phyloP scores from a whole-genome alignment of 2,113 vertebrate genomes.

The Pagrus major region DNA sequence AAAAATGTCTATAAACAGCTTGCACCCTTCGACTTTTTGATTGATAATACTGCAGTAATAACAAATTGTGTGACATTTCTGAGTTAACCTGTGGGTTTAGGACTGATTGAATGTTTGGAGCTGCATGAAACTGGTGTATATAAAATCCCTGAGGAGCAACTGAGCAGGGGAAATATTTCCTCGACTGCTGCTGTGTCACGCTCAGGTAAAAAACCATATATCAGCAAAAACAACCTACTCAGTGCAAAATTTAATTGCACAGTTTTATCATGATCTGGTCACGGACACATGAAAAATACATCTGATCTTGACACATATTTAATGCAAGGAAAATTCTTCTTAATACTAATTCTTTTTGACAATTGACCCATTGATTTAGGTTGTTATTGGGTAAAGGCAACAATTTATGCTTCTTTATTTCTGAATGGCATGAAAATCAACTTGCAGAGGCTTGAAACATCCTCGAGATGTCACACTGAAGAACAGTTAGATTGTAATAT shows the following conservation, averaged over 20 bases:
- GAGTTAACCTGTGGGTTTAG: slow-evolving; percentile 52
- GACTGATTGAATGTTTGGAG: slow-evolving; percentile 53
- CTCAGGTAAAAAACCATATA: background rate
- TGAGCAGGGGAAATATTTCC: slow-evolving; percentile 19
- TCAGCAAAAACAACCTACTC: background rate
- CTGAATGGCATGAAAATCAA: background rate
- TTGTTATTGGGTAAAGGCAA: background rate
- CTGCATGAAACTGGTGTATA: slow-evolving; percentile 40
- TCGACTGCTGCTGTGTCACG: slow-evolving; percentile 1
- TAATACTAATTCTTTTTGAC: background rate
- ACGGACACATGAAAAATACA: background rate
- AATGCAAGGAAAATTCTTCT: background rate
- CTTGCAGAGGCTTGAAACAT: background rate
- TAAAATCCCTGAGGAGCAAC: slow-evolving; percentile 39
- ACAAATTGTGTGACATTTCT: slow-evolving; percentile 63
- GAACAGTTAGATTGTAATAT: background rate
- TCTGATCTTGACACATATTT: background rate
- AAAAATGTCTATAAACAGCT: slow-evolving; percentile 67
- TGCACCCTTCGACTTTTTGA: slow-evolving; percentile 58
- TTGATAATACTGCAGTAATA: slow-evolving; percentile 60
- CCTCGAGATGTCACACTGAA: slow-evolving; percentile 16
- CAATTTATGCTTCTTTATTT: background rate
- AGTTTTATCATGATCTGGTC: background rate
- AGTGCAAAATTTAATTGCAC: background rate
- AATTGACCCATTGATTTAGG: background rate